Evolutionary conservation across 2,113 vertebrate species (phyloP).

Genomic region (Furnarius figulus): DNA sequence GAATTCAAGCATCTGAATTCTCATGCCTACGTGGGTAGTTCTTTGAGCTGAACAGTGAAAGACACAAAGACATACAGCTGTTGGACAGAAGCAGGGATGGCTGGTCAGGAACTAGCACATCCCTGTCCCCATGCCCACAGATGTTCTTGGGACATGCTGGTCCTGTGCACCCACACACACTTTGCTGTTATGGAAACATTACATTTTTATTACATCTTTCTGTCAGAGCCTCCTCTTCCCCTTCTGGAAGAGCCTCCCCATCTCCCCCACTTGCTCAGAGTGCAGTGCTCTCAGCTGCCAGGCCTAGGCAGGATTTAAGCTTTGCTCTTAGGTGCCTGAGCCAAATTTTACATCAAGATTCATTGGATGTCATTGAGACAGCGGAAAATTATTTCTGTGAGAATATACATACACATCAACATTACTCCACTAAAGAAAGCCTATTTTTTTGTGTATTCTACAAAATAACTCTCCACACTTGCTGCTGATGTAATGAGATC

Average conservation of each 20-base stretch:
- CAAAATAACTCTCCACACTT: not conserved
- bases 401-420: not conserved
- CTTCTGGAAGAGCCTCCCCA: not conserved
- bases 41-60: not conserved
- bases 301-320: not conserved
- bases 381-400: not conserved
- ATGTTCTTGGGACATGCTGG: too few species aligned
- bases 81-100: not conserved
- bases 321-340: not conserved
- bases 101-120: not conserved
- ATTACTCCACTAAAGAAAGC: not conserved
- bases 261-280: not conserved
- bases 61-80: rapidly evolving
- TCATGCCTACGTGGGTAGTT: not conserved
- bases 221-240: not conserved
- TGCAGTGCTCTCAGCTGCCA: not conserved
- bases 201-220: not conserved
- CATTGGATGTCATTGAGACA: not conserved
- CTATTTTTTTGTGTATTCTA: not conserved
- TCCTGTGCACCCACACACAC: not conserved
- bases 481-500: not conserved
- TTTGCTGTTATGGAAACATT: not conserved
- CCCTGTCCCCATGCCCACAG: not conserved
- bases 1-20: not conserved
- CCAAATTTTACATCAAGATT: not conserved